Evolutionary conservation across 1,140 invertebrate species (phyloP), one percentile per base, ranked within the genome.

Genomic region (Neoseiulus cucumeris): DNA sequence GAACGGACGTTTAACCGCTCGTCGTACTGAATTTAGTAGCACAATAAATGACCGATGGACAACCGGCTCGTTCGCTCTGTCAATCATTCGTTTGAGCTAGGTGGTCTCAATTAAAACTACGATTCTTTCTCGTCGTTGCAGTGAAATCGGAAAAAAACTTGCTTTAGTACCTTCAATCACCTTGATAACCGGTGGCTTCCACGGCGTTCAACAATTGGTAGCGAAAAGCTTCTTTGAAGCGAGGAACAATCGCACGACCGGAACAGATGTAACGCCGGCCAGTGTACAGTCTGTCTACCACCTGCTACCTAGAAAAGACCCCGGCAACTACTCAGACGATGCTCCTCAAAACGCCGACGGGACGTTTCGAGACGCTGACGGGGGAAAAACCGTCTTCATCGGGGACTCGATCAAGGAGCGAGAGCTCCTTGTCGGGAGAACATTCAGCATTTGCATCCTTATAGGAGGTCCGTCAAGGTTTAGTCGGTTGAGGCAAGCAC

Each of bases 381-480:
- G 72, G 67, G 76, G 76, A 22, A 72, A 74, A 64, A 76, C 73
- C 7, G 28, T 74, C 28, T 77, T 75, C 66, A 68, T 72, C 70
- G 76, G 76, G 0, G 70, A 75, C 45, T 72, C 71, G 67, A 69
- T 75, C 12, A 70, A 72, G 64, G 73, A 77, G 47, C 66, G 74
- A 25, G 76, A 76, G 64, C 70, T 70, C 6, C 72, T 74, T 42
- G 73, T 74, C 6, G 72, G 73, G 1, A 66, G 74, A 39, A 67
- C 72, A 28, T 71, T 77, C 44, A 72, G 75, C 51, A 72, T 74
- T 12, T 77, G 75, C 68, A 70, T 77, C 25, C 68, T 77, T 5
- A 71, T 77, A 55, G 74, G 74, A 70, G 75, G 75, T 73, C 70
- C 67, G 69, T 66, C 30, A 33, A 67, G 29, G 42, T 55, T 39